Conservation (phyloP, 2,888 invertebrate genomes). For the Cephus sareptanus region DNA sequence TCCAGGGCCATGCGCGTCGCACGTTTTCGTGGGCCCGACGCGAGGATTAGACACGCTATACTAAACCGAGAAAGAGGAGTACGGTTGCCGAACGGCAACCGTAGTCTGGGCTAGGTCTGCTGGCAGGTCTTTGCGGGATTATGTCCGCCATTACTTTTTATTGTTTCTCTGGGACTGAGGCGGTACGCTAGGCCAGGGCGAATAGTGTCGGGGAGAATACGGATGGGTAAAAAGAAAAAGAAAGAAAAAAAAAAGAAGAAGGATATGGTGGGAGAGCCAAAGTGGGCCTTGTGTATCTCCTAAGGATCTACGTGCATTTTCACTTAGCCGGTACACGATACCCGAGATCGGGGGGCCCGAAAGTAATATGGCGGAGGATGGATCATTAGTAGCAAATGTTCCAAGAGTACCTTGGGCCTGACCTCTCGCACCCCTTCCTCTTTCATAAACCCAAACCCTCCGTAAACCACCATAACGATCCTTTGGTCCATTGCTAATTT, state of each 20-base stretch:
- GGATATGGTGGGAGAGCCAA: constrained; percentile 4
- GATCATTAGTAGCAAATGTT: constrained; percentile 59
- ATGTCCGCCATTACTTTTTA: constrained; percentile 39
- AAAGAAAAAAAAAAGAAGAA: neutral
- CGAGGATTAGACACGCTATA: constrained; percentile 36
- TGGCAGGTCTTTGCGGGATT: constrained; percentile 36
- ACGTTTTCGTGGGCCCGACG: constrained; percentile 22
- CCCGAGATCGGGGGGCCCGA: constrained; percentile 35
- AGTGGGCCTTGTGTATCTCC: constrained; percentile 43
- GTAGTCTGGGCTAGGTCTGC: constrained; percentile 15
- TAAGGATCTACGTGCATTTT: constrained; percentile 61
- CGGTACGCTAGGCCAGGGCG: constrained; percentile 2
- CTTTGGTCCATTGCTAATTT: neutral
- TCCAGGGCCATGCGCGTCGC: constrained; percentile 25
- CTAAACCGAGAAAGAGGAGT: constrained; percentile 12
- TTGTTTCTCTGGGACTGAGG: constrained; percentile 29
- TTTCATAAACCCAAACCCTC: neutral
- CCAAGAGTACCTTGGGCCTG: constrained; percentile 36
- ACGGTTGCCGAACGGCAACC: neutral
- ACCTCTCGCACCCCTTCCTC: neutral
- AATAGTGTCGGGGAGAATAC: constrained; percentile 8
- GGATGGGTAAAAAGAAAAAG: constrained; percentile 14
- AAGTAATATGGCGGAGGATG: constrained; percentile 32
- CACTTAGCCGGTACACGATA: constrained; percentile 64
- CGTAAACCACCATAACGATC: neutral